Conservation (phyloP, 2,888 invertebrate species). For the Limulus polyphemus region DNA sequence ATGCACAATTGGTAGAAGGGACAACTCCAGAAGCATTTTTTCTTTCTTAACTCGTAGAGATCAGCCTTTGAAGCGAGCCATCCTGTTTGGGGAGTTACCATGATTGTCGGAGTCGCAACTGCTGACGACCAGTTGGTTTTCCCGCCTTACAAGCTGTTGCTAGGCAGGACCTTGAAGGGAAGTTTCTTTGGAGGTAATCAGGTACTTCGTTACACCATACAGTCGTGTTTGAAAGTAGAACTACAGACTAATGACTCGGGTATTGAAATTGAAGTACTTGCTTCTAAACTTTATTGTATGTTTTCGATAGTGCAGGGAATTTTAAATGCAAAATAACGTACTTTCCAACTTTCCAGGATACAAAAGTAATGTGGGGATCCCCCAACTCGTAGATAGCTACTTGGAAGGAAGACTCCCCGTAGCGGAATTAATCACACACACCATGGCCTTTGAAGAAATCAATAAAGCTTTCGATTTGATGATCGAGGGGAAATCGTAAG, state of each 20-base stretch:
- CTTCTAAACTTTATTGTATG: too few species aligned
- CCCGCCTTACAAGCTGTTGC: constrained; percentile 8
- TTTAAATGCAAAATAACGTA: too few species aligned
- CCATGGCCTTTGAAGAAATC: neutral
- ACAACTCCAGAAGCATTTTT: neutral
- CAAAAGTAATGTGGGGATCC: neutral
- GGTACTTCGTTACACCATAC: too few species aligned
- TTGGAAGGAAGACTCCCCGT: neutral
- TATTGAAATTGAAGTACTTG: too few species aligned
- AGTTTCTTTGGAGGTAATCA: constrained; percentile 10
- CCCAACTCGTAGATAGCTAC: neutral
- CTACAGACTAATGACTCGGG: too few species aligned
- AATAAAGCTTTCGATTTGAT: neutral
- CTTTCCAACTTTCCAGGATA: too few species aligned
- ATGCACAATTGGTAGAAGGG: neutral
- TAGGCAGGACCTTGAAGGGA: constrained; percentile 9
- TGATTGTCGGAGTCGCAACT: constrained; percentile 9
- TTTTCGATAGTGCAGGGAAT: too few species aligned
- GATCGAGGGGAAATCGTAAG: neutral
- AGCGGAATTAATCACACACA: neutral
- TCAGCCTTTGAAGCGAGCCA: constrained; percentile 12
- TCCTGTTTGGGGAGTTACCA: constrained; percentile 9
- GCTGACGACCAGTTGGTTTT: constrained; percentile 5
- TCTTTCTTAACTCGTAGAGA: constrained; percentile 1
- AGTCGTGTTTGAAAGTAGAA: too few species aligned